Evolutionary conservation across 2,888 invertebrate species (phyloP), one percentile per base, ranked within the genome.

Genomic region (Apodemia duryi): DNA sequence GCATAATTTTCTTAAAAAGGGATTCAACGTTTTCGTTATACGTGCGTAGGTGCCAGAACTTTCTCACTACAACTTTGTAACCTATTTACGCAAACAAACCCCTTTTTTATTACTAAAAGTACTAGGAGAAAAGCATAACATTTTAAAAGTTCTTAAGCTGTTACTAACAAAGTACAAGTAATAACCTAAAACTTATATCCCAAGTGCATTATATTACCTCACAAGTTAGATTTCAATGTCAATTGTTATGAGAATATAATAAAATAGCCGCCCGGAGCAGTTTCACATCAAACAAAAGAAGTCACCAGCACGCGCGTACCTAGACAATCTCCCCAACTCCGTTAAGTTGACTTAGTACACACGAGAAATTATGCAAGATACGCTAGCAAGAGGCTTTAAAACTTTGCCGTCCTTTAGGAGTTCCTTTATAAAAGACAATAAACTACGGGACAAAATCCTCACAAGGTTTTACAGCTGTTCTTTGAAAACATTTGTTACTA

Each of bases 361-460:
- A 71, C 68, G 67, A 67, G 67, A 74, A 73, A 71, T 73, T 73
- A 74, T 73, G 71, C 70, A 70, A 69, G 70, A 71, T 71, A 72
- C 72, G 72, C 63, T 68, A 63, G 64, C 68, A 66, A 66, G 68
- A 70, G 72, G 68, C 68, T 72, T 73, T 72, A 72, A 70, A 70
- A 71, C 68, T 73, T 71, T 41, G 62, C n/a, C 68, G 67, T 68
- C 46, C 64, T 66, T 65, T n/a, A 60, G 66, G 38, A 64, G 38
- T 62, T 64, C 66, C 62, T 52, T 66, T 54, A 51, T 65, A 54
- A 65, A 63, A 62, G 65, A 64, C 57, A 64, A 35, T 62, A 64
- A 66, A 66, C 57, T 62, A 38, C 29, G 63, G 35, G 52, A 65
- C 61, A 51, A 62, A 61, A 62, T 38, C 52, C 61, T 66, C 46